These are phyloP conservation scores for Dysmachus trigonus DNA, from an alignment of 2,888 invertebrate genomes.

Conservation along the genomic window DNA sequence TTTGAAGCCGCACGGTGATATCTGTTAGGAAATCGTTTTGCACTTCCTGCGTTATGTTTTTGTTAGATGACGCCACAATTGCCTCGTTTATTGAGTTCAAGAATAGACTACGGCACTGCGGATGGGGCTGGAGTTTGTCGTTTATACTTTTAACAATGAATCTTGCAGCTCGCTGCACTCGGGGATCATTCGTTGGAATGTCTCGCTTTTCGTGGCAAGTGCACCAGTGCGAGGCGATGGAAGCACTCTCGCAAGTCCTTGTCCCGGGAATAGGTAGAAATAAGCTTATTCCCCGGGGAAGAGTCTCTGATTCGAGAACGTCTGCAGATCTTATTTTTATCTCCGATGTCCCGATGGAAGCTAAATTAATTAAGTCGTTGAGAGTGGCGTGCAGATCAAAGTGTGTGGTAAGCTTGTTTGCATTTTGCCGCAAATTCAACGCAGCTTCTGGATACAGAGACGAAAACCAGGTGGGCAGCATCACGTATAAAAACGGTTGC, in stretches of 20 bases:
- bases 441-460: conserved; percentile 70
- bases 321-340: conserved; percentile 61
- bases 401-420: conserved; percentile 79
- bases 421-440: conserved; percentile 73
- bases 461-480: conserved; percentile 78
- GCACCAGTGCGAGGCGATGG: conserved; percentile 87
- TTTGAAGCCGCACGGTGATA: conserved; percentile 65
- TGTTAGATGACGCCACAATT: conserved; percentile 67
- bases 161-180: conserved; percentile 69
- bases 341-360: conserved; percentile 62
- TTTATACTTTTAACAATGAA: conserved; percentile 75
- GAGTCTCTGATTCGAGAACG: conserved; percentile 60
- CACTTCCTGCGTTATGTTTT: conserved; percentile 59
- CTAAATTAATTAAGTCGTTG: conserved; percentile 71
- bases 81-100: conserved; percentile 74
- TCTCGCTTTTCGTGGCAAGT: conserved; percentile 78
- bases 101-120: conserved; percentile 73
- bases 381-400: conserved; percentile 87
- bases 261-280: conserved; percentile 76
- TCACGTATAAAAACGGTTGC: conserved; percentile 79
- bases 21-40: conserved; percentile 58
- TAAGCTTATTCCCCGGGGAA: conserved; percentile 75
- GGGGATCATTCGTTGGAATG: conserved; percentile 66
- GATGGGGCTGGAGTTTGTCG: conserved; percentile 68
- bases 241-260: conserved; percentile 80